Percentiles rank a stretch among this genome's conserved stretches.
Conservation (phyloP, 2,888 invertebrate species). For the Scaptomyza cyrtandrae region DNA sequence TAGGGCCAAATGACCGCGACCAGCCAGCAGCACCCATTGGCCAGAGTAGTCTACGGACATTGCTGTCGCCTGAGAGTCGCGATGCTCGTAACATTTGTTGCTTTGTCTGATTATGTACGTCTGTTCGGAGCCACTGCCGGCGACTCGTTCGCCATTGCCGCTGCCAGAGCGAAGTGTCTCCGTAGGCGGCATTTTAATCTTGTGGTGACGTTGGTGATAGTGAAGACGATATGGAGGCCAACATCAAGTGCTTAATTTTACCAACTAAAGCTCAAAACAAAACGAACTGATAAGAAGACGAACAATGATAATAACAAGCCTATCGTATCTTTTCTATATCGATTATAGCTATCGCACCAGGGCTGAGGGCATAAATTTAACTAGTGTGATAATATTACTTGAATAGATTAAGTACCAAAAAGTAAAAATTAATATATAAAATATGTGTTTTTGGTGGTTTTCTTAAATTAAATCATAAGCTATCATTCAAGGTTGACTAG, state of each 20-base stretch:
- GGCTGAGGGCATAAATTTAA: slow-evolving; percentile 1
- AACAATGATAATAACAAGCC: slow-evolving; percentile 36
- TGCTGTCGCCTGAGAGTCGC: slow-evolving; percentile 94
- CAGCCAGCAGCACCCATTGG: slow-evolving; percentile 93
- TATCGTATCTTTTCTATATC: slow-evolving; percentile 30
- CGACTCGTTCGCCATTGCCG: slow-evolving; percentile 40
- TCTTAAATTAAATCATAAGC: no score
- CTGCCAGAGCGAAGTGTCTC: slow-evolving; percentile 70
- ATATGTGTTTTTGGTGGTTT: no score
- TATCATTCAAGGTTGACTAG: no score
- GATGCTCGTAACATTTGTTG: slow-evolving; percentile 87
- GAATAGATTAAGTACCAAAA: no score
- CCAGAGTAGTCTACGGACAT: slow-evolving; percentile 93
- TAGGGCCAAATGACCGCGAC: slow-evolving; percentile 91
- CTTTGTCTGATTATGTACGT: slow-evolving; percentile 81
- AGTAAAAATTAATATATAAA: no score
- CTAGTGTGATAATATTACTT: no score
- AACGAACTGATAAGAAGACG: slow-evolving; percentile 54
- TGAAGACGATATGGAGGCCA: slow-evolving; percentile 11
- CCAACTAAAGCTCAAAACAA: slow-evolving; percentile 48
- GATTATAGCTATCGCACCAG: slow-evolving; percentile 17
- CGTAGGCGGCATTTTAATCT: slow-evolving; percentile 70
- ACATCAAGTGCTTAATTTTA: slow-evolving; percentile 35
- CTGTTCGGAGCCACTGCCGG: slow-evolving; percentile 63
- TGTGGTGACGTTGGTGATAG: slow-evolving; percentile 3